Evolutionary conservation across 2,888 invertebrate species (phyloP).

Genomic region (Diadromus collaris): DNA sequence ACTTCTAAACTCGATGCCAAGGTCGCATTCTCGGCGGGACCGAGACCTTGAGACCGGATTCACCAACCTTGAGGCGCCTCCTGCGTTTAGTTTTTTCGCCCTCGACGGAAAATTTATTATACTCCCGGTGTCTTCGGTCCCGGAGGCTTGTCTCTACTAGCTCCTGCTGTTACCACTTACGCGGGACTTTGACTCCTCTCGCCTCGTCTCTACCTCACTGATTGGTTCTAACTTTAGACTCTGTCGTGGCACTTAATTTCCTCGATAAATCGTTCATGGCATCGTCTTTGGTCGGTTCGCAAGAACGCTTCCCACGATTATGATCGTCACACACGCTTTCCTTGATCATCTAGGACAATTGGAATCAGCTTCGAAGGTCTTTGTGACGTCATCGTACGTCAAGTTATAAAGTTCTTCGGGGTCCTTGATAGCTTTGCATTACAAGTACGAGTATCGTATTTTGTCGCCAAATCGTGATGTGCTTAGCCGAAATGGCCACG

Average conservation of each 20-base stretch:
- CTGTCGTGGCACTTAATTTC: background rate
- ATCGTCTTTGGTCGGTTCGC: background rate
- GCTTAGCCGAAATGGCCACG: background rate
- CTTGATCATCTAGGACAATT: slow-evolving; percentile 36
- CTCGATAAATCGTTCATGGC: slow-evolving; percentile 19
- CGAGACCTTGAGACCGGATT: slow-evolving; percentile 62
- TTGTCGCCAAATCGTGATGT: background rate
- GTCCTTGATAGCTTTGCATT: slow-evolving; percentile 46
- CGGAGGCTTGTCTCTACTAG: slow-evolving; percentile 33
- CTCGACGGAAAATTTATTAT: slow-evolving; percentile 58
- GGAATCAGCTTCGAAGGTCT: slow-evolving; percentile 33
- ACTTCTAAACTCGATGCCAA: slow-evolving; percentile 61
- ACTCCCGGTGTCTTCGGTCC: slow-evolving; percentile 21
- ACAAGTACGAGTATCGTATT: background rate
- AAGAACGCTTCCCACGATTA: slow-evolving; percentile 32
- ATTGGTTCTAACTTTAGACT: slow-evolving; percentile 49
- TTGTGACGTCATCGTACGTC: background rate
- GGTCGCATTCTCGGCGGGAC: slow-evolving; percentile 61
- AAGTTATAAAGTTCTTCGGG: slow-evolving; percentile 29
- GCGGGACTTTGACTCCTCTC: background rate
- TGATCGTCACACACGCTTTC: background rate
- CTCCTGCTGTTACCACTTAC: slow-evolving; percentile 33
- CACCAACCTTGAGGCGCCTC: slow-evolving; percentile 57
- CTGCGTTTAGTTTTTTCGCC: slow-evolving; percentile 57
- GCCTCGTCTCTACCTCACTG: slow-evolving; percentile 9